Conservation (phyloP, 30 jellyfish, hydroid and myxozoan species). For the Chrysaora quinquecirrha region DNA sequence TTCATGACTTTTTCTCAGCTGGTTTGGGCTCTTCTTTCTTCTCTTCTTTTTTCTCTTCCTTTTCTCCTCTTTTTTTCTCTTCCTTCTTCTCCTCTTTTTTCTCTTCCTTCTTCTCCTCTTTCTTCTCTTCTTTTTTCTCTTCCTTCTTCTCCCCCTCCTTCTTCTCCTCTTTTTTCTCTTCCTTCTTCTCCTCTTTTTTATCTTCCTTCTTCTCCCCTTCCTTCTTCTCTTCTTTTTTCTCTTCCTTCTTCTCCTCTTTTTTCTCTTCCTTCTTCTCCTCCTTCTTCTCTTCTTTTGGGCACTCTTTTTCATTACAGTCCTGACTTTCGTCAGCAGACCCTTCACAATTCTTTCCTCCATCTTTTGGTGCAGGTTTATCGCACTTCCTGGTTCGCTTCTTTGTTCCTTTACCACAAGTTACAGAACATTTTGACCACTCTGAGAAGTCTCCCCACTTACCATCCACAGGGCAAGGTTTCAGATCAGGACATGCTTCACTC, state of each 20-base stretch:
- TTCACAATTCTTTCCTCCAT: slow-evolving; percentile 60
- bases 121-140: no score
- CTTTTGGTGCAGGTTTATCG: slow-evolving; percentile 46
- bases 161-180: no score
- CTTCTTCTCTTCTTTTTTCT: slow-evolving; percentile 7
- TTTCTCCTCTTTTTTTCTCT: no score
- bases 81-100: no score
- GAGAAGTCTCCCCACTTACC: slow-evolving; percentile 50
- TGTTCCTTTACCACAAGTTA: slow-evolving; percentile 53
- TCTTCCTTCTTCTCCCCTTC: slow-evolving; percentile 22
- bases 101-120: no score
- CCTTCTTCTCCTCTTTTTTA: slow-evolving; percentile 1
- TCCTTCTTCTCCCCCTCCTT: no score
- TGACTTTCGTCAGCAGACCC: slow-evolving; percentile 39
- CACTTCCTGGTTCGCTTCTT: slow-evolving; percentile 40
- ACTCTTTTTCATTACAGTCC: slow-evolving; percentile 24
- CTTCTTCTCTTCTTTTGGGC: slow-evolving; percentile 4
- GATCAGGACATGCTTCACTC: slow-evolving; percentile 6
- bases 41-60: no score
- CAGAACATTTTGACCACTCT: slow-evolving; percentile 36
- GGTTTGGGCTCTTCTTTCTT: no score
- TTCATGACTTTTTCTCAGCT: no score
- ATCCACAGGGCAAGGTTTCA: slow-evolving; percentile 35
- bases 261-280: slow-evolving; percentile 8
- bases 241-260: slow-evolving; percentile 3